Percentiles rank a stretch among this genome's conserved stretches.
phyloP scores from a whole-genome alignment of 2,888 invertebrate genomes.

The Microplitis deprimator region DNA sequence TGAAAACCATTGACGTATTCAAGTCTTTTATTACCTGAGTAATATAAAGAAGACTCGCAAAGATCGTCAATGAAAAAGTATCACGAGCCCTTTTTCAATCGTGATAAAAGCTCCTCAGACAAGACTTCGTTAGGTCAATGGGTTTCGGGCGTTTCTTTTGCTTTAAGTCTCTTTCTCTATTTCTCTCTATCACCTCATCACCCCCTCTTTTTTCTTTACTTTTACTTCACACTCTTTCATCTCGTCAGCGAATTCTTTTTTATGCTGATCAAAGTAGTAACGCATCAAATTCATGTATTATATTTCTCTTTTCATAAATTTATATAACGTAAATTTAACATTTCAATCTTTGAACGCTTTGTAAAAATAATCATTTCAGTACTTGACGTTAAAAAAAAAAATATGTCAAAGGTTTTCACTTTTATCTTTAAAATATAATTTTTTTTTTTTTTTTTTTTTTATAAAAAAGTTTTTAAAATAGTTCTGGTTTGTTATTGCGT shows the following conservation, averaged over 20 bases:
- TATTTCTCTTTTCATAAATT: background rate
- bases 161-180: background rate
- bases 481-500: background rate
- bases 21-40: background rate
- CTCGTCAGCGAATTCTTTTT: background rate
- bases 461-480: background rate
- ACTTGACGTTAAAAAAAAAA: too few species aligned
- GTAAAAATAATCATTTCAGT: too few species aligned
- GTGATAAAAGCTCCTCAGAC: conserved; percentile 51
- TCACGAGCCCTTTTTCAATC: conserved; percentile 2
- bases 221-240: background rate
- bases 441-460: background rate
- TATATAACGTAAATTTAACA: too few species aligned
- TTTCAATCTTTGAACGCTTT: too few species aligned
- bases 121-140: conserved; percentile 51
- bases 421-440: too few species aligned
- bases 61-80: background rate
- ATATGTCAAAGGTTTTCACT: too few species aligned
- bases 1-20: background rate
- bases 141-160: conserved; percentile 8
- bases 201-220: background rate
- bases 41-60: background rate
- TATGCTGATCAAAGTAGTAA: conserved; percentile 15
- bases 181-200: background rate
- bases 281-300: background rate